Percentiles rank a stretch among this genome's conserved stretches.
Evolutionary conservation across 2,113 vertebrate genomes (phyloP).

Genomic region (Peromyscus leucopus): DNA sequence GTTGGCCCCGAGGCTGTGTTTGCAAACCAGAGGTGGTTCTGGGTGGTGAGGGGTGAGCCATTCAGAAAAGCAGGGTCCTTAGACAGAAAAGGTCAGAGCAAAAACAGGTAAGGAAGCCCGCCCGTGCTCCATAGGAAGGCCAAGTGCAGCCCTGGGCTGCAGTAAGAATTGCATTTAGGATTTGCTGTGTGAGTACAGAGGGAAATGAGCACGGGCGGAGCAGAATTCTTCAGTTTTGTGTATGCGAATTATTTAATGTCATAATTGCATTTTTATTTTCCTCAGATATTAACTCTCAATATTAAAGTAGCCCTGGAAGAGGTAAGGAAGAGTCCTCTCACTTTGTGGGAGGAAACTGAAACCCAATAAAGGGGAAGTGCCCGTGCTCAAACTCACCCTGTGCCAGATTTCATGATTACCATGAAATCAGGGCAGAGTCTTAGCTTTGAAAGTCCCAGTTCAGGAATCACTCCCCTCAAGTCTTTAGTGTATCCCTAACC

Average conservation of each 20-base stretch:
- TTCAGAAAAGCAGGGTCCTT: not conserved
- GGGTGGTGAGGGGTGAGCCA: slow-evolving; percentile 28
- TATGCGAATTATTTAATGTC: not conserved
- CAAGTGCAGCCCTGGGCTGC: not conserved
- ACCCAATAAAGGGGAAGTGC: not conserved
- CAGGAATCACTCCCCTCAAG: not conserved
- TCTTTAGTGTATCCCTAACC: not conserved
- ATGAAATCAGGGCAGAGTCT: not conserved
- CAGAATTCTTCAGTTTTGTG: not conserved
- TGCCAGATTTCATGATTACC: not conserved
- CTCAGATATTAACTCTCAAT: not conserved
- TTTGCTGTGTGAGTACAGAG: not conserved
- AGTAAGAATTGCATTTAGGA: not conserved
- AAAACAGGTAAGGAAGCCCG: not conserved
- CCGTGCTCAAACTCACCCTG: not conserved
- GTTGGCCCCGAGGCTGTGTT: slow-evolving; percentile 73
- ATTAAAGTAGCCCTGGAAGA: not conserved
- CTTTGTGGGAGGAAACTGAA: not conserved
- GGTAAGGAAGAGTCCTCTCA: not conserved
- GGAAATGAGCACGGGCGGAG: not conserved
- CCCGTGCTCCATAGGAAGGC: not conserved
- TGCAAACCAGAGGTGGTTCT: slow-evolving; percentile 57
- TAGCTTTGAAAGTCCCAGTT: not conserved
- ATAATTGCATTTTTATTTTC: not conserved
- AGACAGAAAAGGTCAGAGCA: not conserved